Base-by-base conservation (phyloP, 2,113 vertebrate species). In the Bufo gargarizans region DNA sequence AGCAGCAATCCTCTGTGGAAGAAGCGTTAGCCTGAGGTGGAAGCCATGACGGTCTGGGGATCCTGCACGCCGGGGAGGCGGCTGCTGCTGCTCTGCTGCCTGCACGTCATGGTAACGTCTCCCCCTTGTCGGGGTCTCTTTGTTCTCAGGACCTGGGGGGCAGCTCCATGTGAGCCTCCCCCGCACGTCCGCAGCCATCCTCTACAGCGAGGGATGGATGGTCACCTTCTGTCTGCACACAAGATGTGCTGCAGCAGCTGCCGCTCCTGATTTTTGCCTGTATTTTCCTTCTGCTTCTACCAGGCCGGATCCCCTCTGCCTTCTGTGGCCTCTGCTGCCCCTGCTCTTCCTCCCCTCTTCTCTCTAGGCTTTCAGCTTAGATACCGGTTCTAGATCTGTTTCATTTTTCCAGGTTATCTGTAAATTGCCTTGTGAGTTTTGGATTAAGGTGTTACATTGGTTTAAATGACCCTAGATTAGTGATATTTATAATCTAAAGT, bases 41-140 rank as follows among this genome's bases (percentile, higher is more conserved):
- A 55, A 76, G 65, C 55, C 6, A 88, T 88, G 86, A 61, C 6
- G 20, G 58, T 33, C 3, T 45, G 55, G 11, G 47, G 50, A 74
- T 9, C 6, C 22, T 10, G 16, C 14, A 5, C 49, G n/a, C 12
- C 61, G 16, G 77, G 77, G 45, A 69, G 55, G 7, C 22, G 53
- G 20, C 67, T 88, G 50, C 67, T 88, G 50, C 63, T 63, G 43
- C 69, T 88, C 19, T 20, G 53, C 86, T 88, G 78, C 67, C 16
- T 88, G 43, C 80, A 83, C 53, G 14, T 87, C 6, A 53, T 76
- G 86, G 86, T 88, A 83, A 88, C 1, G 33, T 6, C 71, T 47
- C 43, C 71, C 43, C 12, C 71, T 45, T 45, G 22, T 47, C 14
- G 0, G 71, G 72, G 86, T 12, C 61, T 20, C 85, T 79, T 79